Evolutionary conservation across 2,888 invertebrate species (phyloP).

Genomic region (Branchipolynoe longqiensis): DNA sequence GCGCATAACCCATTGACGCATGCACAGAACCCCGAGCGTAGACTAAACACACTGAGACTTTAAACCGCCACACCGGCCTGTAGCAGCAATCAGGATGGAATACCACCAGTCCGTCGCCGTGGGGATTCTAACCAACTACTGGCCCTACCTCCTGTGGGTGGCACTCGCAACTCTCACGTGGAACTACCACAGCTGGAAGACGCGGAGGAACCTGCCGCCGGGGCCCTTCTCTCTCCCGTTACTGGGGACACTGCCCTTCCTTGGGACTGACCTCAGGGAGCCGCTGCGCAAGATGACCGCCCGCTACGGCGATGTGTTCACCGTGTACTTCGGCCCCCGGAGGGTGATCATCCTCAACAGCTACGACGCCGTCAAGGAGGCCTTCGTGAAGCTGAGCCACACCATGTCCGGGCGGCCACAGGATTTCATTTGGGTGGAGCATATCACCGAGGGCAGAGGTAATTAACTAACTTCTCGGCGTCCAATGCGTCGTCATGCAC

Average conservation of each 20-base stretch:
- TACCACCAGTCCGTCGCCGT: not conserved
- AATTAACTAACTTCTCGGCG: not conserved
- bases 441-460: constrained; percentile 17
- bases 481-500: too few relatives aligned
- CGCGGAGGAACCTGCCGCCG: constrained; percentile 19
- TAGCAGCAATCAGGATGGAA: too few relatives aligned
- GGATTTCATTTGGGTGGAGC: constrained; percentile 35
- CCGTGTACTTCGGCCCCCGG: constrained; percentile 48
- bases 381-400: constrained; percentile 31
- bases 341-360: constrained; percentile 34
- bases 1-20: too few relatives aligned
- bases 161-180: not conserved
- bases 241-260: constrained; percentile 32
- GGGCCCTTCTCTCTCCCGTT: constrained; percentile 46
- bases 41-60: too few relatives aligned
- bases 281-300: constrained; percentile 6
- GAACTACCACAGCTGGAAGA: not conserved
- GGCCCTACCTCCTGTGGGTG: not conserved
- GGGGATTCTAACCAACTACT: not conserved
- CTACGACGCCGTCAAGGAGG: constrained; percentile 57
- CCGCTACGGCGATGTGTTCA: constrained; percentile 51
- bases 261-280: constrained; percentile 26
- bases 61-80: too few relatives aligned
- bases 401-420: constrained; percentile 52
- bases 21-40: too few relatives aligned